Base-by-base conservation (phyloP, 2,888 invertebrate genomes). In the Malacosoma neustria region DNA sequence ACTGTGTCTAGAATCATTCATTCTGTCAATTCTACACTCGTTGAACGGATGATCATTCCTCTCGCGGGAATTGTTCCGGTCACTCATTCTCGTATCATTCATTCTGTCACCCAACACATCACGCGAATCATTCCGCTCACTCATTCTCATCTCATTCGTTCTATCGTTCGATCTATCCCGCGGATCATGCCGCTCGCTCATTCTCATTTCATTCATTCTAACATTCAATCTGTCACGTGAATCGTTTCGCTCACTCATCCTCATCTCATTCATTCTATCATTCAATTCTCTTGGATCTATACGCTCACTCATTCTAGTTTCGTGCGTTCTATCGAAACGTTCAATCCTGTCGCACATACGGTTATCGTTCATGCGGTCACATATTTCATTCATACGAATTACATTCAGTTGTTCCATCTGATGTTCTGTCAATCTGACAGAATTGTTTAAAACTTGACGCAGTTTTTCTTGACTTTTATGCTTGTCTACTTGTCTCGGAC, bases 391-490 rank as follows among this genome's bases (percentile, higher is more conserved):
- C 57, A 69, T 59, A 46, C 72, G 52, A 55, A 68, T 54, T 0
- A 63, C 60, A 15, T 55, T 61, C 38, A 77, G 36, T 29, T 67
- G 59, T 46, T 64, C 61, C 14, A 60, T 54, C 30, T 62, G 58
- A 43, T 63, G 59, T 37, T 66, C 66, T 0, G 62, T 58, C 43
- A 64, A 34, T 11, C 64, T 35, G 3, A 55, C 34, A 0, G 62
- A 57, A 7, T 45, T 61, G 50, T 68, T 37, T 37, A 72, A 38
- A 13, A 37, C 68, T 46, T 29, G 68, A 3, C 72, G 54, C 14
- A 69, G 46, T 55, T 77, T 79, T 4, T 77, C 77, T 40, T 67
- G 65, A n/a, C 47, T 61, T 36, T 72, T 72, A 38, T 74, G 74
- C 57, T 77, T 80, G 13, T 77, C 75, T 1, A 52, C 39, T 32